A percentile compares a stretch with the other conserved stretches of the same genome.
These are phyloP conservation scores for Mionectes macconnelli DNA, from an alignment of 2,113 vertebrate species.

Conservation along the genomic window DNA sequence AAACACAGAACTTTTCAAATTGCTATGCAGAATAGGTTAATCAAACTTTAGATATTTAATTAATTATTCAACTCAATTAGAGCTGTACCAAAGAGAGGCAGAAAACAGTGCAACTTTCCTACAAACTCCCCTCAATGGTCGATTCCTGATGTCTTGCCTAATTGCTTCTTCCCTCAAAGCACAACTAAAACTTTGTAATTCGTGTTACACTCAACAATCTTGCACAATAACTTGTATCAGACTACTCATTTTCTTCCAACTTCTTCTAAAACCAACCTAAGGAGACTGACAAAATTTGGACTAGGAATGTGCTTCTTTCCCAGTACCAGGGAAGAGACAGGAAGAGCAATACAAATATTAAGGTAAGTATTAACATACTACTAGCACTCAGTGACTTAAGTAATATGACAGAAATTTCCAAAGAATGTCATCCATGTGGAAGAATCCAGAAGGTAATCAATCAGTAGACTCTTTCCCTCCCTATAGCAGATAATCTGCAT, in stretches of 20 bases:
- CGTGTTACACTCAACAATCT: not conserved
- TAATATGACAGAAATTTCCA: not conserved
- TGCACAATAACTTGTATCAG: not conserved
- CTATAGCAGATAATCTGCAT: not conserved
- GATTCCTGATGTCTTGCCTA: not conserved
- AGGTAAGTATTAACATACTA: not conserved
- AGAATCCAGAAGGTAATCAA: not conserved
- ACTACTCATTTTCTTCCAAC: not conserved
- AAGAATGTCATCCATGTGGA: rapidly evolving
- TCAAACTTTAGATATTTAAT: conserved; percentile 56
- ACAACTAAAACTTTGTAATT: conserved; percentile 8
- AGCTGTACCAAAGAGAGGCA: conserved; percentile 12
- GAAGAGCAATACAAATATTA: not conserved
- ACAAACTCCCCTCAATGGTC: conserved; percentile 8
- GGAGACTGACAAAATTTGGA: not conserved
- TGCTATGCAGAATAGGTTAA: conserved; percentile 56
- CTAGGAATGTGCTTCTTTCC: not conserved
- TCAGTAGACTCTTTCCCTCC: not conserved
- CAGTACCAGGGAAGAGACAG: not conserved
- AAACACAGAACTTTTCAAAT: conserved; percentile 69
- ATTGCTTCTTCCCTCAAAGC: not conserved
- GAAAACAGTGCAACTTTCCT: not conserved
- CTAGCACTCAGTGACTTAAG: not conserved
- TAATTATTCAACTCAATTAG: conserved; percentile 64
- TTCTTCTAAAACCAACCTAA: not conserved